A percentile compares a stretch with the other conserved stretches of the same genome.
Evolutionary conservation across 2,113 vertebrate genomes (phyloP).

Genomic region (Sprattus sprattus): DNA sequence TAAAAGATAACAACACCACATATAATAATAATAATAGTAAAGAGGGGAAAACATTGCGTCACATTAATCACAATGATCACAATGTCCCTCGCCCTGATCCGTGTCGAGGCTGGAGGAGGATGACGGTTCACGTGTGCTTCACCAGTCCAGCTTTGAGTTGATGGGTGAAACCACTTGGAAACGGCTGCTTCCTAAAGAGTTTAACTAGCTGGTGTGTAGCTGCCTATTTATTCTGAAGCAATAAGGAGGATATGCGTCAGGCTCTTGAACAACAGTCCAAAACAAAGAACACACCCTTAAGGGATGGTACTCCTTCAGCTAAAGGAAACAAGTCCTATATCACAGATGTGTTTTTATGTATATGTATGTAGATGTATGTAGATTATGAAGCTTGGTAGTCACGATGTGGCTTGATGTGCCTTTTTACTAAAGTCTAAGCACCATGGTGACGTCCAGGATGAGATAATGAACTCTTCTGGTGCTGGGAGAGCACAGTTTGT

Average conservation of each 20-base stretch:
- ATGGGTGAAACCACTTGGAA: not conserved
- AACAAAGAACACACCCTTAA: not conserved
- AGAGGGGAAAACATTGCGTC: not conserved
- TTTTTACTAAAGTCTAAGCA: not conserved
- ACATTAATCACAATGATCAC: not conserved
- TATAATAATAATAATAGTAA: not conserved
- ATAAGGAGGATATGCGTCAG: not conserved
- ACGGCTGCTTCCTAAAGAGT: not conserved
- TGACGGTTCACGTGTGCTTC: conserved; percentile 25
- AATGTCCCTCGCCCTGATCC: not conserved
- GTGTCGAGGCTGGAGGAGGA: not conserved
- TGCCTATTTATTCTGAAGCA: not conserved
- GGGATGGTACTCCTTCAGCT: not conserved
- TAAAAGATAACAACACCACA: not conserved
- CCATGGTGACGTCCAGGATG: not conserved
- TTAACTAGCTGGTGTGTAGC: not conserved
- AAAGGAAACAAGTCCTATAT: not conserved
- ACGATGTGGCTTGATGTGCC: too few relatives aligned
- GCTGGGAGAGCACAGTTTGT: too few relatives aligned
- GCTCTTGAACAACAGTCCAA: not conserved
- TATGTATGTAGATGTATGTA: not conserved
- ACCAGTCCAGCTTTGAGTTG: not conserved
- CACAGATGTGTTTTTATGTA: not conserved
- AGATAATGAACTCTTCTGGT: not conserved
- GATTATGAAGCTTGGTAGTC: too few relatives aligned